A percentile compares a stretch with the other conserved stretches of the same genome.
These are phyloP conservation scores for Melanerpes formicivorus DNA, from an alignment of 2,113 vertebrate genomes.

Conservation along the genomic window DNA sequence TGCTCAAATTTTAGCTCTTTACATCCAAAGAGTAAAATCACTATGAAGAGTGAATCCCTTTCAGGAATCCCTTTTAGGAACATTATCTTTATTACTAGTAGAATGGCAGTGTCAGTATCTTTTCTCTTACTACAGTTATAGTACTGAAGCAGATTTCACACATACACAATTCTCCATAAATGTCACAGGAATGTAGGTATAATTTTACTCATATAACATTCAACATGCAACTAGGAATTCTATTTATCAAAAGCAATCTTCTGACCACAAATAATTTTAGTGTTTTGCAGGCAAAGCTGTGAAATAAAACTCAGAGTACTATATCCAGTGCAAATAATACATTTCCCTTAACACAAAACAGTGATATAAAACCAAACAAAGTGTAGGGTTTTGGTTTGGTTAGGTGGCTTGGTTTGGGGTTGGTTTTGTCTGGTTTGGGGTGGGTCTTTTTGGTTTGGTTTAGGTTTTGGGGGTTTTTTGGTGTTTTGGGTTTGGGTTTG, in stretches of 20 bases:
- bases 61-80: neutral
- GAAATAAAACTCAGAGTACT: neutral
- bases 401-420: too few species aligned
- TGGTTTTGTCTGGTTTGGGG: too few species aligned
- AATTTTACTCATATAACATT: neutral
- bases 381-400: fast-evolving
- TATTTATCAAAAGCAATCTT: neutral
- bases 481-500: too few species aligned
- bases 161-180: neutral
- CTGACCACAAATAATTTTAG: neutral
- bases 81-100: neutral
- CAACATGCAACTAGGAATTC: neutral
- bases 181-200: neutral
- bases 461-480: too few species aligned
- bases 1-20: neutral
- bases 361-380: neutral
- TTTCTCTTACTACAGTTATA: neutral
- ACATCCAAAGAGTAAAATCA: neutral
- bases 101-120: neutral
- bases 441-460: too few species aligned
- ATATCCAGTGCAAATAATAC: neutral
- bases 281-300: neutral
- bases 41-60: neutral
- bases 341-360: neutral
- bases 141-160: neutral